Base-by-base conservation (phyloP, 2,888 invertebrate genomes). In the Pseudococcus viburni region DNA sequence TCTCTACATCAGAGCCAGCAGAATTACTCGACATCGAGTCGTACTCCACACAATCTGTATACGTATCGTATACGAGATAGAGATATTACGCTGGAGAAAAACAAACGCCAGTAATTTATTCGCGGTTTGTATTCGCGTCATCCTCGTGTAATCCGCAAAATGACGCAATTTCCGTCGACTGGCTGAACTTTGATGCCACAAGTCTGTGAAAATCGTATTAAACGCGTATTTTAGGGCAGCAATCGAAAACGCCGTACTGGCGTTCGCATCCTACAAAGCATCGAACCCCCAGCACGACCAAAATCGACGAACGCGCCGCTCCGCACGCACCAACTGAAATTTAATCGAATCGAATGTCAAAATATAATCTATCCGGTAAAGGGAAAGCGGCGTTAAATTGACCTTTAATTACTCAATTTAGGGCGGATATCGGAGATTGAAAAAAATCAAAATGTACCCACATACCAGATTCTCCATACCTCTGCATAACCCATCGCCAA, bases 301-400 rank as follows among this genome's bases (percentile, higher is more conserved):
- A 12, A 55, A 17, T n/a, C n/a, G n/a, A 15, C 12, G 15, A n/a
- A n/a, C 55, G n/a, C 7, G 5, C n/a, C 22, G 22, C 22, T 22
- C 64, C 9, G 19, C 80, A 46, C 46, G 19, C 80, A 46, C 19
- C 26, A 83, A 46, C 46, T 83, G 80, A 83, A 46, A 83, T 83
- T 83, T 83, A 83, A 83, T 83, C 80, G 46, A 83, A 83, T 83
- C 80, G 80, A 83, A 83, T 83, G 33, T 73, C 73, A 73, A 73
- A 64, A 19, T 22, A 42, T 59, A 59, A 64, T 64, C 64, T 64
- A 64, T 64, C 22, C 64, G 64, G 64, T 12, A 64, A 42, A 42
- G 22, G 64, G 11, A 11, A 22, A 33, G 39, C 73, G 73, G 15
- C 73, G 73, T 73, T 73, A 73, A 73, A 73, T 73, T 73, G 33